phyloP scores from a whole-genome alignment of 1,140 invertebrate species.

The Asobara japonica region DNA sequence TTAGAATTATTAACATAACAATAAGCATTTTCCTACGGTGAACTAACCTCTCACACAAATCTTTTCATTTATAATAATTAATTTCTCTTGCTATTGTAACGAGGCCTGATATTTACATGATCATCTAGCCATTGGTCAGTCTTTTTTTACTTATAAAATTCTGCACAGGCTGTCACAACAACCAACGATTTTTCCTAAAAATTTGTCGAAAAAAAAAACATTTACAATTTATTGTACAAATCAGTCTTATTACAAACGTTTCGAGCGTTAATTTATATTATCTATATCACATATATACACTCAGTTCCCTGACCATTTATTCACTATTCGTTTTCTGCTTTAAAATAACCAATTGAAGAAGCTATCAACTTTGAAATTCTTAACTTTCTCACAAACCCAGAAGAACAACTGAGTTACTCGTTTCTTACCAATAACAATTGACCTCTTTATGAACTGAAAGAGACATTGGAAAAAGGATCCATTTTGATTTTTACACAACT shows the following conservation, averaged over 20 bases:
- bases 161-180: too few relatives aligned
- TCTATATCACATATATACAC: not conserved
- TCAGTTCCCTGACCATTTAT: not conserved
- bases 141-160: too few relatives aligned
- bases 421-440: not conserved
- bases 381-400: not conserved
- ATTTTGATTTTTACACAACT: not conserved
- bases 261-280: not conserved
- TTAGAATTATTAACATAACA: too few relatives aligned
- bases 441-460: not conserved
- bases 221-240: not conserved
- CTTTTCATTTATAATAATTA: not conserved
- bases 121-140: too few relatives aligned
- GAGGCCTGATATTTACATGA: not conserved
- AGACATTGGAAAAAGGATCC: not conserved
- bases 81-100: not conserved
- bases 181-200: too few relatives aligned
- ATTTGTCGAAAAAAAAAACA: not conserved
- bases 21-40: not conserved
- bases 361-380: not conserved
- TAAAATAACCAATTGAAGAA: not conserved
- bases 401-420: not conserved
- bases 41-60: too few relatives aligned
- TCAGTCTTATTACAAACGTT: not conserved
- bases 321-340: not conserved